Base-by-base conservation (phyloP, 2,113 vertebrate species). In the Nothoprocta pentlandii region DNA sequence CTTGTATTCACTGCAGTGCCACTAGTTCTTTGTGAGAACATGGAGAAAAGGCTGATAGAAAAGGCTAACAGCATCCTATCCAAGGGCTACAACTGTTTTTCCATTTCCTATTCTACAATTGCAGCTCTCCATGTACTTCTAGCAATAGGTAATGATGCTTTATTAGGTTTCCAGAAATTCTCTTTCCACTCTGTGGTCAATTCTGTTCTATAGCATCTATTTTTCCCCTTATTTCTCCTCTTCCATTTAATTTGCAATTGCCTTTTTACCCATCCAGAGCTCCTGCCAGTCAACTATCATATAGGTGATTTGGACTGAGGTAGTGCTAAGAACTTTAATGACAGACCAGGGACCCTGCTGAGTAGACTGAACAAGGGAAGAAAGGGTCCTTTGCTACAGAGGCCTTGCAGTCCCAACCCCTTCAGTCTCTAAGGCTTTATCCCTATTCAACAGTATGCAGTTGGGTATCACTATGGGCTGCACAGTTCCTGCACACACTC, bases 81-180 rank as follows among this genome's bases (percentile, higher is more conserved):
- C 53, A 63, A 79, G 16, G 20, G 28, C 44, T 68, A 15, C 0
- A 0, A 23, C 56, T 0, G 0, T 39, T 76, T 89, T 94, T 90
- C 80, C 68, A 46, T 69, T 85, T 93, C 67, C 44, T 49, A 49
- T 73, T 79, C 85, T 66, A 44, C 74, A 0, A 0, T 53, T 66
- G 61, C 76, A 61, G 66, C 20, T 76, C 56, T 71, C n/a, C 1
- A 0, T 23, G 44, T 69, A 78, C 41, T 59, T 71, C 56, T 67
- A 71, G 36, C 68, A 66, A 83, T 58, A 95, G 66, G 88, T 93
- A 97, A 95, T 69, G 64, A 92, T 82, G 74, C 63, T 90, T 90
- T 95, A 92, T 95, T 89, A 90, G 21, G 16, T 73, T 94, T 92
- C 78, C 80, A 95, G 67, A 92, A 83, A 87, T 77, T 85, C 86